Base-by-base conservation (phyloP, 2,113 vertebrate genomes). In the Proterorhinus semilunaris region DNA sequence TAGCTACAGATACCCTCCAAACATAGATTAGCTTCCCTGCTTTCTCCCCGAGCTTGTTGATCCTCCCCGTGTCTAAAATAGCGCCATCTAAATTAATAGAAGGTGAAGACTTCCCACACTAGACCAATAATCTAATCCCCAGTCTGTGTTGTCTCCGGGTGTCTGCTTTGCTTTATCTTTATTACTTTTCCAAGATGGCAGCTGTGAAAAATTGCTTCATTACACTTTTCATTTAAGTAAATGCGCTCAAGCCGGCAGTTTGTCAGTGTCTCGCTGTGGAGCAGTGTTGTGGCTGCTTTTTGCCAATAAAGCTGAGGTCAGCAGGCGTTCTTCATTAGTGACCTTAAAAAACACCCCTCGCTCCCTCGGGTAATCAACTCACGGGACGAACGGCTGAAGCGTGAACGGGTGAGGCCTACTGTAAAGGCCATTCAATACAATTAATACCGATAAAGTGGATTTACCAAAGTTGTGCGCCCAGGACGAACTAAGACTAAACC, bases 331-430 rank as follows among this genome's bases (percentile, higher is more conserved):
- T 6, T 77, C 76, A 73, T 12, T 43, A 54, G 77, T 62, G 66
- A 76, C 78, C 79, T 82, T 83, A 78, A 80, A 81, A 78, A 3
- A 55, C 53, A 57, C 62, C 8, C 46, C 11, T 17, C 27, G 27
- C 50, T 75, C 80, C 78, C 81, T 6, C 52, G 77, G 66, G 83
- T 87, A 87, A 89, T 90, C 81, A 85, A 67, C 83, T 61, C 69
- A 75, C 67, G 67, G 66, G 81, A 80, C 78, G 73, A 83, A 76
- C 65, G 63, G 69, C 17, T 36, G 21, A 44, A 61, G 76, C 36
- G 47, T 9, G 17, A 85, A 83, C 65, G 45, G 67, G 7, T 16
- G 21, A n/a, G 66, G 73, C 67, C 68, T 72, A 80, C 83, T 61
- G 58, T 43, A 59, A 42, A 81, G 12, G 68, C 76, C 68, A 65